Evolutionary conservation across 1,140 invertebrate genomes (phyloP).

Genomic region (Drosophila lacteicornis): DNA sequence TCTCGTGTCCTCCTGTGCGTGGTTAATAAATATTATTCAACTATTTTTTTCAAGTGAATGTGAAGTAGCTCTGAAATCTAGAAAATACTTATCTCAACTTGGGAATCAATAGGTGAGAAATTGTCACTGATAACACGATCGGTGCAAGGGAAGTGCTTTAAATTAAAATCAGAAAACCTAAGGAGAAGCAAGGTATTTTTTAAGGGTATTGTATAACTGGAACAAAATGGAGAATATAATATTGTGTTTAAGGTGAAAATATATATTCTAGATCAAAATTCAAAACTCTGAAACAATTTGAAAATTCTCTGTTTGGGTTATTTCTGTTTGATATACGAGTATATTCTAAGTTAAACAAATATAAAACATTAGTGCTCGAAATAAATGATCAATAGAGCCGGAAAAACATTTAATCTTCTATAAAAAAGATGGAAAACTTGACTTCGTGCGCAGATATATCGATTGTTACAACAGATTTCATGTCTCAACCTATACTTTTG

Average conservation of each 20-base stretch:
- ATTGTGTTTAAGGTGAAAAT: no score
- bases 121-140: not conserved
- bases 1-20: constrained; percentile 15
- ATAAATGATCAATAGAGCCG: not conserved
- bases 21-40: not conserved
- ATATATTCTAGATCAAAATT: no score
- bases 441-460: no score
- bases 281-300: no score
- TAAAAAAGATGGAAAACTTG: no score
- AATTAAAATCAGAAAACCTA: not conserved
- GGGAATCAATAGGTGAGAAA: constrained; percentile 18
- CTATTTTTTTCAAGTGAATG: constrained; percentile 23
- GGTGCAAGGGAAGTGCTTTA: not conserved
- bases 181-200: not conserved
- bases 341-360: not conserved
- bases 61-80: not conserved
- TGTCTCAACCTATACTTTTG: no score
- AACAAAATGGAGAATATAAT: not conserved
- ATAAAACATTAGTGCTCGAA: not conserved
- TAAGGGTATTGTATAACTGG: not conserved
- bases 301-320: not conserved
- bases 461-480: no score
- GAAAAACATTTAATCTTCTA: not conserved
- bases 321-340: not conserved
- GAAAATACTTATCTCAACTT: not conserved